A percentile compares a stretch with the other conserved stretches of the same genome.
phyloP scores from a whole-genome alignment of 1,140 invertebrate species.

The Orius insidiosus region DNA sequence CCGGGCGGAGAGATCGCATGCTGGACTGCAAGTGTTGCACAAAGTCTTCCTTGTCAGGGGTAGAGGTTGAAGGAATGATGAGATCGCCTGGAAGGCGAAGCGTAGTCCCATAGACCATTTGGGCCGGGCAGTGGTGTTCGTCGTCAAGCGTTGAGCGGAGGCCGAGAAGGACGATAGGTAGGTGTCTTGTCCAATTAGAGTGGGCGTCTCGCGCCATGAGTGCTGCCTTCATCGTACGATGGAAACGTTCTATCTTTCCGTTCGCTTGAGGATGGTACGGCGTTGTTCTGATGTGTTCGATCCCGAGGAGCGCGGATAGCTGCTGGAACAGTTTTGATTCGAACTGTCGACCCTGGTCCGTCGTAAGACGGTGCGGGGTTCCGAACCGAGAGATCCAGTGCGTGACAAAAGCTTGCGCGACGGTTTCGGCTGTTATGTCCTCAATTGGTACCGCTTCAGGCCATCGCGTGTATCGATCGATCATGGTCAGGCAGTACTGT shows the following conservation, averaged over 20 bases:
- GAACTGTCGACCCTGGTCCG: constrained; percentile 24
- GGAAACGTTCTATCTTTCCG: constrained; percentile 23
- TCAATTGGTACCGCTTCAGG: constrained; percentile 27
- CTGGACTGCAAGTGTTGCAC: neutral
- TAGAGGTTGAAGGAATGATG: neutral
- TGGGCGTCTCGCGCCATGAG: constrained; percentile 10
- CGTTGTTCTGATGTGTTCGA: neutral
- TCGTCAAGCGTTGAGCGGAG: constrained; percentile 17
- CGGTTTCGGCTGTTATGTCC: constrained; percentile 25
- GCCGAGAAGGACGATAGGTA: constrained; percentile 20
- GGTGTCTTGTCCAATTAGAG: constrained; percentile 12
- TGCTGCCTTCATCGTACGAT: constrained; percentile 22
- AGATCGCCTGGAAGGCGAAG: constrained; percentile 20
- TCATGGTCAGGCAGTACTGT: constrained; percentile 23
- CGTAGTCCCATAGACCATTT: constrained; percentile 18
- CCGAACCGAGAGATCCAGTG: constrained; percentile 24
- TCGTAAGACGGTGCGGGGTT: constrained; percentile 20
- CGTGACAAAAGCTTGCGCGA: constrained; percentile 22
- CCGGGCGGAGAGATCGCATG: no score
- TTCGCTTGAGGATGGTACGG: constrained; percentile 19
- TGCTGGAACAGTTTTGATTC: constrained; percentile 14
- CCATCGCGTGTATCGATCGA: constrained; percentile 30
- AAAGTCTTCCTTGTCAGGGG: neutral
- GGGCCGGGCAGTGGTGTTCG: constrained; percentile 21
- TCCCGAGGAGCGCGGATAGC: neutral